Base-by-base conservation (phyloP, 2,113 vertebrate genomes). In the Lucifuga dentata region DNA sequence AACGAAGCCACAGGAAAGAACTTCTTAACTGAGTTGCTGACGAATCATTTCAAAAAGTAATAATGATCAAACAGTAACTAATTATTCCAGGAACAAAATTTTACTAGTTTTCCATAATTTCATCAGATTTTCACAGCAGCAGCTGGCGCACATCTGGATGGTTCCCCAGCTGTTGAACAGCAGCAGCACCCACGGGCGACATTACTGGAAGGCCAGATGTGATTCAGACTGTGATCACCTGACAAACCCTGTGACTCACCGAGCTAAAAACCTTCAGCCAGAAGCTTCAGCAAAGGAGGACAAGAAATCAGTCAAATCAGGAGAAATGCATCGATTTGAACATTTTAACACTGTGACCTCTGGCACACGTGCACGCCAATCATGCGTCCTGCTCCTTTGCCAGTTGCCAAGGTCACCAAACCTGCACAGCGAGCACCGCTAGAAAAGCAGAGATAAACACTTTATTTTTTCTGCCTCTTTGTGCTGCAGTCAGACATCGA, bases 341-440 rank as follows among this genome's bases (percentile, higher is more conserved):
- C 0, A 20, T 73, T 74, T 33, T 44, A 56, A 40, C 59, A 63
- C 33, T 50, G 75, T 66, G 53, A 74, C 60, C 60, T 72, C 16
- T 11, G 29, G 43, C 52, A 10, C 38, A 24, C 19, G 5, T 51
- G 41, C 41, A 29, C 59, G 33, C 36, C 23, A 63, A 68, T 63
- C 52, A 69, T 59, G 74, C 41, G 67, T 73, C 69, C 63, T 24
- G 52, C 33, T 76, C 68, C 45, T 9, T 11, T 35, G 35, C 69
- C 10, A 10, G 76, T 76, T 78, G 60, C 66, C 71, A 86, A 83
- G 81, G 86, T 83, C 86, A 84, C 67, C 48, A 39, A 73, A 38
- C 72, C 68, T n/a, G 53, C 41, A 59, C 49, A 68, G 58, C 43
- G 21, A 46, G 17, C 10, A 59, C 44, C 33, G 24, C 56, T 51